These are phyloP conservation scores for Heloderma charlesbogerti DNA, from an alignment of 2,113 vertebrate species.

Conservation along the genomic window DNA sequence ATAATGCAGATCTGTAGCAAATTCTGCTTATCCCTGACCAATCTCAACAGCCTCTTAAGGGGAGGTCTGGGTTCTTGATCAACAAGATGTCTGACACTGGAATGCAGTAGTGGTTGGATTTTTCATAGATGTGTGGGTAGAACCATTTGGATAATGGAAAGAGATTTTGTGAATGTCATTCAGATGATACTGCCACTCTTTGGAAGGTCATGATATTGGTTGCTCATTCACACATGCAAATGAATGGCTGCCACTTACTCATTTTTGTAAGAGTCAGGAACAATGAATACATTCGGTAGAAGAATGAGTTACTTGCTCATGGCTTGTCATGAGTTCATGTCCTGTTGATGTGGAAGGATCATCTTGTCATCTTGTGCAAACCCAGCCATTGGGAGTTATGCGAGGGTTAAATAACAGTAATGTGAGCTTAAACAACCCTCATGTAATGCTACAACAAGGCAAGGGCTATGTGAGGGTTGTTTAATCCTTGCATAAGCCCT, in stretches of 20 bases:
- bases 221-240: constrained; percentile 36
- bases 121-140: constrained; percentile 24
- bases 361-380: too few species aligned
- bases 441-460: too few species aligned
- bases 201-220: neutral
- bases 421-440: too few species aligned
- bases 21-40: neutral
- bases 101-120: constrained; percentile 17
- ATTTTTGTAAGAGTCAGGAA: constrained; percentile 57
- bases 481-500: too few species aligned
- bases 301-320: constrained; percentile 56
- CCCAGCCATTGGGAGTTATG: too few species aligned
- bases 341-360: constrained; percentile 10
- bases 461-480: too few species aligned
- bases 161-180: constrained; percentile 4
- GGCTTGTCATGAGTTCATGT: constrained; percentile 42
- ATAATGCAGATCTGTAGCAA: constrained; percentile 3
- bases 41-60: neutral
- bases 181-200: constrained; percentile 38
- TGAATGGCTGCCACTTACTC: constrained; percentile 49
- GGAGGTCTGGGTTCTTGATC: constrained; percentile 11
- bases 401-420: too few species aligned
- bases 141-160: constrained; percentile 47
- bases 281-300: constrained; percentile 30
- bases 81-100: constrained; percentile 4